Evolutionary conservation across 2,113 vertebrate species (phyloP).

Genomic region (Perca fluviatilis): DNA sequence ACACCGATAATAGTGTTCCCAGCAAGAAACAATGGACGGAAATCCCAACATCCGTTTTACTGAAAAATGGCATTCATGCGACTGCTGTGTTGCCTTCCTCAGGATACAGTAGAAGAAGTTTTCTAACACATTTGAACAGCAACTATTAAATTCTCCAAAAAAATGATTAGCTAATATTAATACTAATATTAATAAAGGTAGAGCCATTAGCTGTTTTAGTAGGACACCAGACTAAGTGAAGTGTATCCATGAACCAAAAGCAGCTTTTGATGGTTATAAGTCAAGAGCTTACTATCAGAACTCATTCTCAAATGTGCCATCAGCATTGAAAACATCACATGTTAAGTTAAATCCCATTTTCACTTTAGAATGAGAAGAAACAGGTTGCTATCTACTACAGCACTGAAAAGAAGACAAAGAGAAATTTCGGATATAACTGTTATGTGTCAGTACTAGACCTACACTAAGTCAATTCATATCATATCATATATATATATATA

Average conservation of each 20-base stretch:
- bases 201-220: not conserved
- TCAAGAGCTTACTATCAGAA: not conserved
- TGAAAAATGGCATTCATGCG: slow-evolving; percentile 79
- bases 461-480: not conserved
- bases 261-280: not conserved
- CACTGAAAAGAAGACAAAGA: not conserved
- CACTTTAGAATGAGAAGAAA: not conserved
- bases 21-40: slow-evolving; percentile 84
- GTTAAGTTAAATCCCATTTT: not conserved
- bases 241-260: not conserved
- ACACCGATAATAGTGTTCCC: slow-evolving; percentile 79
- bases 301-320: not conserved
- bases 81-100: slow-evolving; percentile 78
- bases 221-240: not conserved
- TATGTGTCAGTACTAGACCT: not conserved
- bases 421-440: not conserved
- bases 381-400: not conserved
- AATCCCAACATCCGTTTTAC: slow-evolving; percentile 80
- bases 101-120: slow-evolving; percentile 69
- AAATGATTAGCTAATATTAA: not conserved
- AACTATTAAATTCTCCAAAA: slow-evolving; percentile 31
- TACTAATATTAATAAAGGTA: not conserved
- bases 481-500: too few species aligned
- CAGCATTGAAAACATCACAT: not conserved
- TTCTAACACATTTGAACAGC: slow-evolving; percentile 73